Conservation (phyloP, 2,888 invertebrate species). For the Masnerella sp. region DNA sequence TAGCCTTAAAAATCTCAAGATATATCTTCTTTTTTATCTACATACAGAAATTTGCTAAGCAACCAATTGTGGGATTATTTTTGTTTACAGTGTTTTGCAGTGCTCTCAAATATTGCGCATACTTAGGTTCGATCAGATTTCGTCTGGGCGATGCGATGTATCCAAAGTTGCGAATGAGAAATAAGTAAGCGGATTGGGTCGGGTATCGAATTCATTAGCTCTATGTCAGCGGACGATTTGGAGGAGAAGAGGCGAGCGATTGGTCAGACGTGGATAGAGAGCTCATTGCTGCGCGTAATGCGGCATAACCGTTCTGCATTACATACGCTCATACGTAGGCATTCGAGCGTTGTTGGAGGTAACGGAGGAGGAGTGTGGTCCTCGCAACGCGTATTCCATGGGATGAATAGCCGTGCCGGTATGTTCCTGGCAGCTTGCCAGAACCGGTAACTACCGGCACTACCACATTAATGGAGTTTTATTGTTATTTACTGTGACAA, state of each 20-base stretch:
- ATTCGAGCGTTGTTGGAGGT: conserved; percentile 59
- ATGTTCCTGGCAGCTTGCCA: conserved; percentile 71
- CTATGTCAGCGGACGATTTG: conserved; percentile 28
- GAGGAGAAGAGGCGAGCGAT: conserved; percentile 57
- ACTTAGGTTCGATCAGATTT: too few species aligned
- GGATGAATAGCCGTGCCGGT: conserved; percentile 69
- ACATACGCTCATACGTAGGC: conserved; percentile 63
- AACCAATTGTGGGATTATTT: too few species aligned
- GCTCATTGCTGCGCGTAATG: conserved; percentile 65
- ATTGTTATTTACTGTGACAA: conserved; percentile 76
- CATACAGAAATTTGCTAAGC: too few species aligned
- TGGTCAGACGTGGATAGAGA: conserved; percentile 58
- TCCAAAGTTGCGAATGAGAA: too few species aligned
- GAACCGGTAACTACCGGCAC: conserved; percentile 71
- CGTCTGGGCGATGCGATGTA: too few species aligned
- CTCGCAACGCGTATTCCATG: conserved; percentile 66
- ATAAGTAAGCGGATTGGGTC: too few species aligned
- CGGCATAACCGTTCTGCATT: conserved; percentile 69
- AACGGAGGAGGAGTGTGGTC: conserved; percentile 54
- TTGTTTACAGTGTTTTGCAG: too few species aligned
- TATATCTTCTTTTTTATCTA: too few species aligned
- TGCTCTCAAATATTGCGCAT: too few species aligned
- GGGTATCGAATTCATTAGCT: conserved; percentile 3
- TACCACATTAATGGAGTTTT: conserved; percentile 76
- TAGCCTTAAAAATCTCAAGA: too few species aligned